Evolutionary conservation across 2,888 invertebrate genomes (phyloP).

Genomic region (Liodrosophila aerea): DNA sequence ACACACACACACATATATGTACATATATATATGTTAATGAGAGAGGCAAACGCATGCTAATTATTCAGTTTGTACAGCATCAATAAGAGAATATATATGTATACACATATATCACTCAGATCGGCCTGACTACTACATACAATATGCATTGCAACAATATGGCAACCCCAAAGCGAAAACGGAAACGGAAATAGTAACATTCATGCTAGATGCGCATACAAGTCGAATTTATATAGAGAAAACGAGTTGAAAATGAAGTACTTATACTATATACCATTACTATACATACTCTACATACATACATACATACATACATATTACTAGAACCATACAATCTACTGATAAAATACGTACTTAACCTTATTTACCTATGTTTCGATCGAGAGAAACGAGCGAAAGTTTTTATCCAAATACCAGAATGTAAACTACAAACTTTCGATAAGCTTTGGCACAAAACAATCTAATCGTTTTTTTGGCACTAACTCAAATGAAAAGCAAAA

Average conservation of each 20-base stretch:
- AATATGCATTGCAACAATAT: neutral
- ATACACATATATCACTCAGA: conserved; percentile 46
- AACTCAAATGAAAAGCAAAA: conserved; percentile 16
- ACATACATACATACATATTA: conserved; percentile 35
- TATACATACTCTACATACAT: conserved; percentile 28
- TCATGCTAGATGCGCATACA: conserved; percentile 78
- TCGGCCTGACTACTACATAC: conserved; percentile 22
- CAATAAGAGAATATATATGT: neutral
- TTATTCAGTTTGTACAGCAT: conserved; percentile 48
- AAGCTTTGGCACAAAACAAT: conserved; percentile 79
- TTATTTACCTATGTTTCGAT: conserved; percentile 45
- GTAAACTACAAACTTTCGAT: conserved; percentile 29
- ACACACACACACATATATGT: conserved; percentile 15
- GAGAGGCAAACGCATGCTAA: conserved; percentile 28
- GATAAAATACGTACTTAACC: conserved; percentile 37
- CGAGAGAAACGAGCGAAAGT: conserved; percentile 12
- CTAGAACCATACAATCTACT: conserved; percentile 48
- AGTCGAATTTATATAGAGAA: conserved; percentile 77
- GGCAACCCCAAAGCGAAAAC: neutral
- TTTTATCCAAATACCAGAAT: conserved; percentile 32
- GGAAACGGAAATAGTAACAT: conserved; percentile 39
- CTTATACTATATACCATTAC: conserved; percentile 45
- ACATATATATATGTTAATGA: conserved; percentile 29
- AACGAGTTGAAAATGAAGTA: no score
- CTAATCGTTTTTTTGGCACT: conserved; percentile 30